Evolutionary conservation across 92 coral and sea anemone species (phyloP), one percentile per base, ranked within the genome.

Genomic region (Epizoanthus illoricatus): DNA sequence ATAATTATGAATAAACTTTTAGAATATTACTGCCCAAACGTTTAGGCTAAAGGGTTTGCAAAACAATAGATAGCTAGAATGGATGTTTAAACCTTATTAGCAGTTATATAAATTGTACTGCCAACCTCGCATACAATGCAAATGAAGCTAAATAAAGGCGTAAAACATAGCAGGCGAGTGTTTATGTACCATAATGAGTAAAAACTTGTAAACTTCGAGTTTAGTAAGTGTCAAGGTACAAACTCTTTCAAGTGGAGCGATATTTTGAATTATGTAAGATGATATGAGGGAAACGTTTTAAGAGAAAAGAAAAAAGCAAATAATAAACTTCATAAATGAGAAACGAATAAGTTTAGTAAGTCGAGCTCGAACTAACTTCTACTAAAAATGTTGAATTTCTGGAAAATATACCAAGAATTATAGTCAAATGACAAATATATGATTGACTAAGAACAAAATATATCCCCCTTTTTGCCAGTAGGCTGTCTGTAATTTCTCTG

Each of bases 401-500:
- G 12, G 56, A 11, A 7, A 52, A 7, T 13, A 52, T 3, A 52
- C 17, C 4, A 39, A n/a, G 2, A 21, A 52, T 42, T 52, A 7
- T 55, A 21, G 15, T 17, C 17, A 11, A 36, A 42, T 17, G 45
- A 42, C 3, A 49, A 78, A 63, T 78, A 15, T 63, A 42, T 21
- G 41, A 52, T 52, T 42, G 43, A 63, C 47, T 28, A 65, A 19
- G 36, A 7, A 60, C 24, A 78, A 78, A 6, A 78, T 62, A 60
- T 20, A 23, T 41, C 71, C 71, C 36, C 56, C 56, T 52, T 16
- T 9, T 52, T 52, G 56, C 56, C 56, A 52, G 45, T 43, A 20
- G 61, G 71, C 39, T 78, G 64, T 78, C 28, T 61, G 71, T 61
- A 61, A 78, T 78, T 78, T 76, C 8, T 63, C 67, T 21, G 52